Percentiles rank a stretch among this genome's conserved stretches.
These are phyloP conservation scores for Trachelus iudaicus DNA, from an alignment of 2,888 invertebrate genomes.

Conservation along the genomic window DNA sequence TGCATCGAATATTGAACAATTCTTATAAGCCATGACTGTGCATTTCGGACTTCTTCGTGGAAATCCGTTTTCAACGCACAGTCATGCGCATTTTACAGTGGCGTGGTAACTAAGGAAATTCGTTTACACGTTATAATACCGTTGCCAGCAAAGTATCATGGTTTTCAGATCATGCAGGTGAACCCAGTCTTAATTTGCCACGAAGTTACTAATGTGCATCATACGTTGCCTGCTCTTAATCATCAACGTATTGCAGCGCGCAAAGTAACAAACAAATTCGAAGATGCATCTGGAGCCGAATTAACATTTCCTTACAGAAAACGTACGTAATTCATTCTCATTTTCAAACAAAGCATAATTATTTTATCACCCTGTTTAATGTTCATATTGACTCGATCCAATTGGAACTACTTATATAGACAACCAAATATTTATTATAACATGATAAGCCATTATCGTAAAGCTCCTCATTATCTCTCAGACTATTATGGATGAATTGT, in stretches of 20 bases:
- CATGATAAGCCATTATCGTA: background rate
- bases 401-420: background rate
- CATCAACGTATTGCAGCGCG: background rate
- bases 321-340: background rate
- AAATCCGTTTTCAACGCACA: background rate
- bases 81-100: background rate
- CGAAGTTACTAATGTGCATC: background rate
- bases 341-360: background rate
- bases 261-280: background rate
- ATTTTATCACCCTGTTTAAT: background rate
- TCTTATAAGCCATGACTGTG: too few relatives aligned
- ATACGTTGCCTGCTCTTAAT: background rate
- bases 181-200: background rate
- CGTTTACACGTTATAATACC: background rate
- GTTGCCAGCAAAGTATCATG: background rate
- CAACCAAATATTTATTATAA: background rate
- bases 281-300: background rate
- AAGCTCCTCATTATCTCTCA: background rate
- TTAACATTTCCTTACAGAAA: background rate
- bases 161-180: background rate
- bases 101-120: background rate
- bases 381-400: background rate
- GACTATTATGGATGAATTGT: background rate
- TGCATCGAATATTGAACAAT: too few relatives aligned
- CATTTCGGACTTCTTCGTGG: background rate